Evolutionary conservation across 2,888 invertebrate genomes (phyloP).

Genomic region (Nudaria mundana): DNA sequence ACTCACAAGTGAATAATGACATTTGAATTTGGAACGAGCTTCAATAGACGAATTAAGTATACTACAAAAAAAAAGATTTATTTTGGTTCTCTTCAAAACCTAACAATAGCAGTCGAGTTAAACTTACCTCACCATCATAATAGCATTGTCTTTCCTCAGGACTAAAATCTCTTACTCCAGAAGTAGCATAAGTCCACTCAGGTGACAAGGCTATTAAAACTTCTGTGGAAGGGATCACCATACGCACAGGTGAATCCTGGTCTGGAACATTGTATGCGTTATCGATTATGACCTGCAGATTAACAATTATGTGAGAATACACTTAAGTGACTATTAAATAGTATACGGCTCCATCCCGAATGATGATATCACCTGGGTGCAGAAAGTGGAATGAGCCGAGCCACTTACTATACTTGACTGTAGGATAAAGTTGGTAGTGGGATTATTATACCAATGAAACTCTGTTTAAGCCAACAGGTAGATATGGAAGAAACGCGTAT

Average conservation of each 20-base stretch:
- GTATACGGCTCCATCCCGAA: not conserved
- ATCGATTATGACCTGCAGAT: constrained; percentile 82
- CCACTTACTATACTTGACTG: no score
- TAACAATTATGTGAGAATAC: not conserved
- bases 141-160: constrained; percentile 80
- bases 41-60: no score
- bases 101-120: not conserved
- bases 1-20: no score
- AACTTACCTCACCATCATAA: constrained; percentile 78
- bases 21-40: no score
- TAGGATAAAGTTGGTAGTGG: no score
- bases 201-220: constrained; percentile 84
- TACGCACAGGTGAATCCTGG: constrained; percentile 80
- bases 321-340: not conserved
- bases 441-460: no score
- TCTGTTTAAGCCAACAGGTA: no score
- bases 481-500: no score
- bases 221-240: constrained; percentile 79
- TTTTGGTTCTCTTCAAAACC: no score
- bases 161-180: constrained; percentile 71
- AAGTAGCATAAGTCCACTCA: constrained; percentile 82
- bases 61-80: no score
- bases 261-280: constrained; percentile 84
- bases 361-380: not conserved
- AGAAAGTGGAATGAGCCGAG: no score